Evolutionary conservation across 2,113 vertebrate genomes (phyloP).

Genomic region (Phylloscopus whistleri): DNA sequence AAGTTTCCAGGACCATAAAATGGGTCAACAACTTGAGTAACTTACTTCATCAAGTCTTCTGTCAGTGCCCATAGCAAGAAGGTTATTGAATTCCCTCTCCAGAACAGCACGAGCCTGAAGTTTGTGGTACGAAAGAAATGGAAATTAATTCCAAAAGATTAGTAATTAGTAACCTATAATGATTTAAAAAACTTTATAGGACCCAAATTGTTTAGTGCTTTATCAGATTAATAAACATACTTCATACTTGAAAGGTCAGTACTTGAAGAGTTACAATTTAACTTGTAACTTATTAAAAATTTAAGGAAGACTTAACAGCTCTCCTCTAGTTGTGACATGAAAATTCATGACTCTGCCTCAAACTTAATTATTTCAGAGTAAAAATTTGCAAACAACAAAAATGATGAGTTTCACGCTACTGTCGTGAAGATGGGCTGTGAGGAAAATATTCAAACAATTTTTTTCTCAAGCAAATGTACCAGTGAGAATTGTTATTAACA

Average conservation of each 20-base stretch:
- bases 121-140: not conserved
- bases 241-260: not conserved
- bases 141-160: not conserved
- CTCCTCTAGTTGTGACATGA: not conserved
- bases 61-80: slow-evolving; percentile 88
- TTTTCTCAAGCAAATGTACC: not conserved
- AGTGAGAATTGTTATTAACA: not conserved
- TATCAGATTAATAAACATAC: not conserved
- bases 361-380: not conserved
- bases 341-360: not conserved
- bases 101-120: slow-evolving; percentile 87
- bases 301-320: not conserved
- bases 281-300: not conserved
- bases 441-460: not conserved
- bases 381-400: not conserved
- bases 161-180: not conserved
- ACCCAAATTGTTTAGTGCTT: not conserved
- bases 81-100: slow-evolving; percentile 90
- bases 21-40: not conserved
- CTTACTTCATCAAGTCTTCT: slow-evolving; percentile 90
- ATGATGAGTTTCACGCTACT: not conserved
- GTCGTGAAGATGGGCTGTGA: not conserved
- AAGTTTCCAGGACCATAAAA: not conserved
- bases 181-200: not conserved
- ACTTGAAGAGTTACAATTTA: not conserved